These are phyloP conservation scores for Girardinichthys multiradiatus DNA, from an alignment of 2,113 vertebrate genomes.

Conservation along the genomic window DNA sequence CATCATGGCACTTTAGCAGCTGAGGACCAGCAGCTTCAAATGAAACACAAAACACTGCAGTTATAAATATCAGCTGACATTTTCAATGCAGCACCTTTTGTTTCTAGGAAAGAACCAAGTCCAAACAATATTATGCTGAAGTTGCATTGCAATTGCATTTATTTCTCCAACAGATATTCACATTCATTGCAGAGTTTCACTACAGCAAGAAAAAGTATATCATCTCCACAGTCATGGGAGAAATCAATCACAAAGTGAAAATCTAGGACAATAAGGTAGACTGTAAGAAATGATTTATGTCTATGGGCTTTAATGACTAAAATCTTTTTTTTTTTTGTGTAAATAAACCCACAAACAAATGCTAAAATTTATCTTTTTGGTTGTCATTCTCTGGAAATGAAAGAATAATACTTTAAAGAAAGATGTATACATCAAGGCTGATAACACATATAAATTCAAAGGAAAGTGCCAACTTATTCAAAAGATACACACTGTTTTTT, in stretches of 20 bases:
- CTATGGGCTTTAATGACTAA: conserved; percentile 22
- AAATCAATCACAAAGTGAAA: conserved; percentile 64
- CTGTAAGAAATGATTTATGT: conserved; percentile 43
- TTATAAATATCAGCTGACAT: conserved; percentile 47
- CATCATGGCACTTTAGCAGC: conserved; percentile 42
- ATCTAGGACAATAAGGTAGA: conserved; percentile 63
- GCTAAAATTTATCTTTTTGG: neutral
- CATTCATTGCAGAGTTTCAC: conserved; percentile 80
- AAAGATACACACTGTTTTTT: neutral
- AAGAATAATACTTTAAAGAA: conserved; percentile 47
- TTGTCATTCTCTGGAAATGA: conserved; percentile 19
- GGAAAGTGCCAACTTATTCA: conserved; percentile 26
- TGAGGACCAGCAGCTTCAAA: conserved; percentile 40
- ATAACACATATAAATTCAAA: conserved; percentile 61
- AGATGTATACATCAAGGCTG: conserved; percentile 18
- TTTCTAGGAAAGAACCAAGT: conserved; percentile 19
- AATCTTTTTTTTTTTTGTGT: conserved; percentile 8
- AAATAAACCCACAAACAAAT: conserved; percentile 19
- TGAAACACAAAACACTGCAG: conserved; percentile 34
- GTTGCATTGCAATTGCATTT: conserved; percentile 86
- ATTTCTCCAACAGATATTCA: conserved; percentile 80
- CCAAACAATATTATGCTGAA: conserved; percentile 25
- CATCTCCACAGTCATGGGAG: conserved; percentile 57
- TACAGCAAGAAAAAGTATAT: conserved; percentile 77
- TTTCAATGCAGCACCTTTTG: neutral